Percentiles rank a stretch among this genome's conserved stretches.
Conservation (phyloP, 2,888 invertebrate genomes). For the Idaea dimidiata region DNA sequence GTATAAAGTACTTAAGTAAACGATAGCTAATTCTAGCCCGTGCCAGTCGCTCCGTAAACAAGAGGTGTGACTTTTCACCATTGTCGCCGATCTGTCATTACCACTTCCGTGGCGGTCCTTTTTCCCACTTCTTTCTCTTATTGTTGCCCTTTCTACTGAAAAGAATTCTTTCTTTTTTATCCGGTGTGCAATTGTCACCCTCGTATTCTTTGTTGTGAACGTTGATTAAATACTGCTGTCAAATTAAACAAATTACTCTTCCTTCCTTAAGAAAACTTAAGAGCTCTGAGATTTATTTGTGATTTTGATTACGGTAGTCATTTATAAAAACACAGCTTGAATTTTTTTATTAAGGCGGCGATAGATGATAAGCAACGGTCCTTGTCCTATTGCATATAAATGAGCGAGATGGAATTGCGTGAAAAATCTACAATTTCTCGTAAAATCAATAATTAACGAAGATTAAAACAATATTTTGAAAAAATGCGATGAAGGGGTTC, state of each 20-base stretch:
- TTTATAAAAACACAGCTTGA: constrained; percentile 27
- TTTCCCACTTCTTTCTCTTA: constrained; percentile 63
- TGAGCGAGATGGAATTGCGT: too few relatives aligned
- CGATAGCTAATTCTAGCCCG: constrained; percentile 73
- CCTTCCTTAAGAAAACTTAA: constrained; percentile 24
- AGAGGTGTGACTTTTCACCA: constrained; percentile 79
- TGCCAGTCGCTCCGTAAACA: constrained; percentile 70
- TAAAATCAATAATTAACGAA: too few relatives aligned
- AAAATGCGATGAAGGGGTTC: too few relatives aligned
- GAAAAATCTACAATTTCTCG: too few relatives aligned
- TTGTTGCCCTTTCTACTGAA: constrained; percentile 74
- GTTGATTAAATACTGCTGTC: constrained; percentile 75
- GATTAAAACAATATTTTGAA: too few relatives aligned
- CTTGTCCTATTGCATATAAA: too few relatives aligned
- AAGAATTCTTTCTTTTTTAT: constrained; percentile 68
- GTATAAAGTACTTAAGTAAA: constrained; percentile 80
- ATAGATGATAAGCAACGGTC: too few relatives aligned
- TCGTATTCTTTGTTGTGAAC: constrained; percentile 68
- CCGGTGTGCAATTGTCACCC: constrained; percentile 76
- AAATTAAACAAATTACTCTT: constrained; percentile 66
- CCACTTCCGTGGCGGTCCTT: constrained; percentile 69
- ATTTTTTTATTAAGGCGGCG: background rate
- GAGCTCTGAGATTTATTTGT: constrained; percentile 8
- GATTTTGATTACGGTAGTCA: constrained; percentile 39
- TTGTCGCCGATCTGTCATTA: constrained; percentile 78